phyloP scores from a whole-genome alignment of 2,113 vertebrate genomes.

The Apus apus region DNA sequence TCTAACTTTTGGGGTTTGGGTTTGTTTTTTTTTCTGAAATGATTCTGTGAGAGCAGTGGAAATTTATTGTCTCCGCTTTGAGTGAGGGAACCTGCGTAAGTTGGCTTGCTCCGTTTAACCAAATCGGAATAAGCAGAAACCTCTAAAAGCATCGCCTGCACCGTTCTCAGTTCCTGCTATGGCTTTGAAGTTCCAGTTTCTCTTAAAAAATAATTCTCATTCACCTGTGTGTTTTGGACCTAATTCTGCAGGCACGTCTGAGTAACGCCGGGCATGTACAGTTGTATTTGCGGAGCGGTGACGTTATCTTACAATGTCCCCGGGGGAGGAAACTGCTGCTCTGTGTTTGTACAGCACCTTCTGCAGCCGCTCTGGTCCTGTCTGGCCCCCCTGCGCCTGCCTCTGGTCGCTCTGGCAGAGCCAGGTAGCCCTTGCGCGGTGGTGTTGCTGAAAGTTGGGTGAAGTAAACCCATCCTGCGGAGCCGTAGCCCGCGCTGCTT shows the following conservation, averaged over 20 bases:
- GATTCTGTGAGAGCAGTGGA: neutral
- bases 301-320: neutral
- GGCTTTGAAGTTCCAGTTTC: neutral
- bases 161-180: neutral
- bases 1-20: neutral
- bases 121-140: neutral
- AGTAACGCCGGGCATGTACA: neutral
- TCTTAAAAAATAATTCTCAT: neutral
- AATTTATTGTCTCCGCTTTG: neutral
- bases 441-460: neutral
- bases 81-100: neutral
- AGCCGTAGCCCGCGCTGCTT: neutral
- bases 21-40: neutral
- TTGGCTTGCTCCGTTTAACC: neutral
- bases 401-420: neutral
- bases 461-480: neutral
- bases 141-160: neutral
- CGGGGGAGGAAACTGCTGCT: neutral
- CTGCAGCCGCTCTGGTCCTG: neutral
- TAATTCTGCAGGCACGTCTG: neutral
- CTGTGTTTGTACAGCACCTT: neutral
- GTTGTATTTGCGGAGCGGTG: constrained; percentile 2
- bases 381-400: neutral
- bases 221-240: neutral
- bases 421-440: neutral